Percentiles rank a stretch among this genome's conserved stretches.
Conservation (phyloP, 2,888 invertebrate species). For the Hyles lineata region DNA sequence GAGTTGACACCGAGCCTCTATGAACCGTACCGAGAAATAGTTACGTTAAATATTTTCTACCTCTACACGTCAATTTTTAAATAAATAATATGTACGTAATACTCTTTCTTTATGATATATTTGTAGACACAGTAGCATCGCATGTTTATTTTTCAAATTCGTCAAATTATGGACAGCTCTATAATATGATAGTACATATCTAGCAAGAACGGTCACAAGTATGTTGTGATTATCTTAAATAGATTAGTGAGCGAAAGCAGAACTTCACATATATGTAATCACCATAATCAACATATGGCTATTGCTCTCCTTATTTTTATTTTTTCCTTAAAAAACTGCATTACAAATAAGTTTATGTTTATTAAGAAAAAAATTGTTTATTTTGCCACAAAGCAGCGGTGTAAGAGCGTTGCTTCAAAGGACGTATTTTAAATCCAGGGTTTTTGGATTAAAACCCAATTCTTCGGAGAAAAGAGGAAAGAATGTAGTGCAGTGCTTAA, state of each 20-base stretch:
- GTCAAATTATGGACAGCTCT: constrained; percentile 12
- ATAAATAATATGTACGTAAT: constrained; percentile 26
- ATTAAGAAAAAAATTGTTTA: no score
- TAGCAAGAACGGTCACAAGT: neutral
- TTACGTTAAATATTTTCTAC: constrained; percentile 39
- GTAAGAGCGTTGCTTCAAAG: no score
- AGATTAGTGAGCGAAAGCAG: neutral
- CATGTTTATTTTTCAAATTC: constrained; percentile 19
- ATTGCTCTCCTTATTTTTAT: no score
- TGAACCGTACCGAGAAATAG: constrained; percentile 48
- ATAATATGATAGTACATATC: neutral
- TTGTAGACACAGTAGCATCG: constrained; percentile 16
- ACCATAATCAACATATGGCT: neutral
- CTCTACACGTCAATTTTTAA: constrained; percentile 29
- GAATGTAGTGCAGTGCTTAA: no score
- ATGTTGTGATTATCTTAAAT: neutral
- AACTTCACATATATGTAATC: neutral
- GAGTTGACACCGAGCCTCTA: constrained; percentile 51
- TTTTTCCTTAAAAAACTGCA: no score
- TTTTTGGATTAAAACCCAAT: no score
- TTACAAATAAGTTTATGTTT: no score
- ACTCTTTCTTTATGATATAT: neutral
- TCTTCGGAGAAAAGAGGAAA: no score
- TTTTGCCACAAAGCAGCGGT: no score
- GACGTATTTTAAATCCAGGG: no score